phyloP scores from a whole-genome alignment of 2,797 vertebrate species.

The Hyperoplus lanceolatus region DNA sequence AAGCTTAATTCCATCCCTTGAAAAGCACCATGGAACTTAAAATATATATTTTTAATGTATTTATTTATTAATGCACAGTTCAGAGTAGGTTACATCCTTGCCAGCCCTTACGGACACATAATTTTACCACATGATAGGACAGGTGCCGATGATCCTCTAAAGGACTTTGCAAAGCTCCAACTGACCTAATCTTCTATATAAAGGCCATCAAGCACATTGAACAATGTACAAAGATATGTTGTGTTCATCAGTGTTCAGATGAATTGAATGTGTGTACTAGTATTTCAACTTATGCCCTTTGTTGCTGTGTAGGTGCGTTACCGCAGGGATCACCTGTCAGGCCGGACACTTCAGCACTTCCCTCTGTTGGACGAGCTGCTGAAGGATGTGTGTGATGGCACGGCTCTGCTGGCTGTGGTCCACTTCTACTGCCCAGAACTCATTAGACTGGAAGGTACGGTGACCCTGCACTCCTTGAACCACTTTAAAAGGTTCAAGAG shows the following conservation, averaged over 20 bases:
- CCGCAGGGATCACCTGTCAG: constrained; percentile 92
- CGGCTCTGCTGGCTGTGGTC: constrained; percentile 91
- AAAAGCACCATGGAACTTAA: too few relatives aligned
- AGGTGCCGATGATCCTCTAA: not conserved
- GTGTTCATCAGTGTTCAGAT: constrained; percentile 22
- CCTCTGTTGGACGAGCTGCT: constrained; percentile 93
- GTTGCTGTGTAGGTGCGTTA: constrained; percentile 90
- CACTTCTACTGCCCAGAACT: constrained; percentile 97
- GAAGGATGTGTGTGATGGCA: constrained; percentile 92
- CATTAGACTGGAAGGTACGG: constrained; percentile 93
- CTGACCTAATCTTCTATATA: not conserved
- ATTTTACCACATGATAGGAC: constrained; percentile 10
- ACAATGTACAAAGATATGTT: not conserved
- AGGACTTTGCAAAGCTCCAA: constrained; percentile 10
- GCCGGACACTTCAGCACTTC: constrained; percentile 90
- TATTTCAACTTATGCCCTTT: constrained; percentile 11
- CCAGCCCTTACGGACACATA: not conserved
- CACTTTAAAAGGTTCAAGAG: not conserved
- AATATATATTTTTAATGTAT: too few relatives aligned
- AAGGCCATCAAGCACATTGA: not conserved
- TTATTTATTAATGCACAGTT: not conserved
- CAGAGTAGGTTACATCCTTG: not conserved
- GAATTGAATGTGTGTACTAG: not conserved
- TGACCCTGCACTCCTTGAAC: not conserved
- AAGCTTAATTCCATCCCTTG: too few relatives aligned